phyloP scores from a whole-genome alignment of 2,797 vertebrate species.

The Scyliorhinus canicula region DNA sequence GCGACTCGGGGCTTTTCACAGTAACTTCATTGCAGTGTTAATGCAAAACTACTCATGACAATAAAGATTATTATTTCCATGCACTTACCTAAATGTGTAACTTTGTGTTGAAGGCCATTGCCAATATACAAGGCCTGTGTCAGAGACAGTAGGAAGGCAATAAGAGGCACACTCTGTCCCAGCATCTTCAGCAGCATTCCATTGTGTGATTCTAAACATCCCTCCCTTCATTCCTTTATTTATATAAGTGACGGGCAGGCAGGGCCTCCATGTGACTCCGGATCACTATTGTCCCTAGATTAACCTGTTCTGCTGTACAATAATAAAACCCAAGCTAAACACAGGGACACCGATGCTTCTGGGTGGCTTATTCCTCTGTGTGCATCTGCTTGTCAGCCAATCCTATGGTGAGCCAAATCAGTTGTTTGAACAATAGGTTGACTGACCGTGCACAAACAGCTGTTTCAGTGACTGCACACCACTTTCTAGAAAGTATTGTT shows the following conservation, averaged over 20 bases:
- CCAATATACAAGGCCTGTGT: conserved; percentile 48
- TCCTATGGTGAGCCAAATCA: neutral
- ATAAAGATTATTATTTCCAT: too few relatives aligned
- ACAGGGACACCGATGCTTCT: neutral
- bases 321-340: neutral
- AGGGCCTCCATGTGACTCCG: conserved; percentile 4
- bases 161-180: conserved; percentile 52
- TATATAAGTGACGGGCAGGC: neutral
- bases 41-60: too few relatives aligned
- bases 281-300: conserved; percentile 7
- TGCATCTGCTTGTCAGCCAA: neutral
- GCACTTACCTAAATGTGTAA: conserved; percentile 59
- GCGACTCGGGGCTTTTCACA: too few relatives aligned
- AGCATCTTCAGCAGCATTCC: conserved; percentile 52
- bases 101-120: conserved; percentile 56
- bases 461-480: neutral
- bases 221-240: neutral
- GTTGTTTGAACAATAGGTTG: neutral
- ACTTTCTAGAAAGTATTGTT: conserved; percentile 5
- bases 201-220: neutral
- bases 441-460: conserved; percentile 19
- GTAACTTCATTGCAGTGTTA: too few relatives aligned
- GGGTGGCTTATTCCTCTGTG: neutral
- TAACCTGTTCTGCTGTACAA: neutral
- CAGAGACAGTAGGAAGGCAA: conserved; percentile 53